These are phyloP conservation scores for Mermis nigrescens DNA, from an alignment of 2,888 invertebrate species.

Conservation along the genomic window DNA sequence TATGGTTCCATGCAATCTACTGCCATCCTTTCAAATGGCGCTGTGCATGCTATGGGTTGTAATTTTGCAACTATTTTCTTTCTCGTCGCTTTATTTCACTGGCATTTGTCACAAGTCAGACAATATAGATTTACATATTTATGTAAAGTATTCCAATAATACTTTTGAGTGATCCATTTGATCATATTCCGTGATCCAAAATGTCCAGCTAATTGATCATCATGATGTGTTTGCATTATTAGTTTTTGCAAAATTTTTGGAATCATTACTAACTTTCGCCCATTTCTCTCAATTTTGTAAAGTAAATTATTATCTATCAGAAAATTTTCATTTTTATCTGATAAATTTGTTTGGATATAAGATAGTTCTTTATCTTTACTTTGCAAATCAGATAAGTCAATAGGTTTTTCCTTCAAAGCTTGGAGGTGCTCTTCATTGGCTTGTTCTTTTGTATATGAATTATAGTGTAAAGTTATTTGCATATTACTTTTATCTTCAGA, in stretches of 20 bases:
- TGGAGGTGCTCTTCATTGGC: too few relatives aligned
- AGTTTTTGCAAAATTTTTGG: not conserved
- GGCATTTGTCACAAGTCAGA: not conserved
- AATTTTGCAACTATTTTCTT: slow-evolving; percentile 1
- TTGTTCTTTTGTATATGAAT: too few relatives aligned
- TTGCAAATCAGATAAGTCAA: too few relatives aligned
- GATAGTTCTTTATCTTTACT: too few relatives aligned
- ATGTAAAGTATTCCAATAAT: not conserved
- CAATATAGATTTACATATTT: not conserved
- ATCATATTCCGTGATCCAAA: not conserved
- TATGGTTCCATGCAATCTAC: slow-evolving; percentile 19
- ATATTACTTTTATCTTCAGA: too few relatives aligned
- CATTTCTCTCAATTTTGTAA: not conserved
- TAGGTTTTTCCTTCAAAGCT: too few relatives aligned
- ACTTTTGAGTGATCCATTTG: not conserved
- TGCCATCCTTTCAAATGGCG: slow-evolving; percentile 18
- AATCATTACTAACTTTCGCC: not conserved
- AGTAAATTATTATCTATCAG: not conserved
- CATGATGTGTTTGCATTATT: not conserved
- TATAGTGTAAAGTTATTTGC: too few relatives aligned
- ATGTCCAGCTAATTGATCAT: not conserved
- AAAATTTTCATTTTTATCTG: not conserved
- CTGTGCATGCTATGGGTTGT: slow-evolving; percentile 10
- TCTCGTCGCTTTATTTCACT: not conserved
- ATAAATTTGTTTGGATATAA: too few relatives aligned